Percentiles rank a stretch among this genome's conserved stretches.
Evolutionary conservation across 2,113 vertebrate species (phyloP).

Genomic region (Corydoras maculifer): DNA sequence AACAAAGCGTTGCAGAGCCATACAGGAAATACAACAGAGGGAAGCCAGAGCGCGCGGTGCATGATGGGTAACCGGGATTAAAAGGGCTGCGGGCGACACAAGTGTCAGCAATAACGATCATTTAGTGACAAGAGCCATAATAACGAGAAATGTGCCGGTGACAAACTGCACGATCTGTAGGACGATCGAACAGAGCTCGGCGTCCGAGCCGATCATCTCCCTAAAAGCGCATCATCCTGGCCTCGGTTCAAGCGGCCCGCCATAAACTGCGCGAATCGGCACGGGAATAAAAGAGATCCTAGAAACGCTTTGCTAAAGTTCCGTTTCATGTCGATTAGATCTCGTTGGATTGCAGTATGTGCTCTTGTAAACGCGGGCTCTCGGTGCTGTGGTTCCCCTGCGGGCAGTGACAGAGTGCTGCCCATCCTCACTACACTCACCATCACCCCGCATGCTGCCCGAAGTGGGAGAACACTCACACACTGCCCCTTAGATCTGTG

Average conservation of each 20-base stretch:
- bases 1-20: slow-evolving; percentile 56
- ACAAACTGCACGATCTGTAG: background rate
- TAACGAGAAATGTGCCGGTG: no score
- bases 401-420: no score
- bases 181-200: slow-evolving; percentile 22
- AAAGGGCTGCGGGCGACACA: slow-evolving; percentile 45
- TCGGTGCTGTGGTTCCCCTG: no score
- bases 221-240: slow-evolving; percentile 5
- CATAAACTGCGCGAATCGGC: slow-evolving; percentile 25
- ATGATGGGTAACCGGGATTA: slow-evolving; percentile 65
- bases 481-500: no score
- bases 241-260: slow-evolving; percentile 34
- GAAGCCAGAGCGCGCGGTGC: slow-evolving; percentile 49
- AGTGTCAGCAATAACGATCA: background rate
- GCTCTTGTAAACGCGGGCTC: no score
- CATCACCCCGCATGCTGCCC: no score
- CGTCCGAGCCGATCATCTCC: background rate
- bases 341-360: no score
- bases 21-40: slow-evolving; percentile 61
- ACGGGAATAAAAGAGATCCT: background rate
- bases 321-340: no score
- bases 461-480: no score
- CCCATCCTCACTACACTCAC: no score
- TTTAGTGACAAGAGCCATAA: background rate
- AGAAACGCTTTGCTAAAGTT: no score